These are phyloP conservation scores for Myotis lucifugus DNA, from an alignment of 2,113 vertebrate species.

Conservation along the genomic window DNA sequence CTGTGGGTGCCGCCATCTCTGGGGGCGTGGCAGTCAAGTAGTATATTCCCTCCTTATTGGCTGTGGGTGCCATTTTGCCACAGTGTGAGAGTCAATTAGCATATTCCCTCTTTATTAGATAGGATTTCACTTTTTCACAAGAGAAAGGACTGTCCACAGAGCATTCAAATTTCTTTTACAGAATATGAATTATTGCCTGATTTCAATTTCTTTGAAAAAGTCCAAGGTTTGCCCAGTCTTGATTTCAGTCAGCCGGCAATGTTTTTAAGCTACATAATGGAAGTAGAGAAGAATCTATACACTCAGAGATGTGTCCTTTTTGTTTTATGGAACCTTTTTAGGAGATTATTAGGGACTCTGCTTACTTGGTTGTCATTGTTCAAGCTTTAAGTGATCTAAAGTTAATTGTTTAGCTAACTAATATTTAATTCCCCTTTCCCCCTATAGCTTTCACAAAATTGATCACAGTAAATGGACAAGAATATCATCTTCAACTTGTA, in stretches of 20 bases:
- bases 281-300: not conserved
- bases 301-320: not conserved
- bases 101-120: no score
- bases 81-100: no score
- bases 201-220: not conserved
- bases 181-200: not conserved
- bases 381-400: not conserved
- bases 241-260: not conserved
- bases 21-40: no score
- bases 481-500: conserved; percentile 98
- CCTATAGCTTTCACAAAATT: conserved; percentile 96
- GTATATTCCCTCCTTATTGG: no score
- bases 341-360: not conserved
- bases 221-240: not conserved
- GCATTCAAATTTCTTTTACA: not conserved
- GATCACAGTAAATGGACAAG: conserved; percentile 99
- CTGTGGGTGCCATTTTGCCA: no score
- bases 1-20: no score
- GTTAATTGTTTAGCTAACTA: not conserved
- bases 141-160: not conserved
- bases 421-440: conserved; percentile 56
- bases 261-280: not conserved
- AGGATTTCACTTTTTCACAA: not conserved
- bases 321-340: not conserved
- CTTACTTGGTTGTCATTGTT: conserved; percentile 5